A percentile compares a stretch with the other conserved stretches of the same genome.
phyloP scores from a whole-genome alignment of 2,113 vertebrate species.

The Athene cunicularia region DNA sequence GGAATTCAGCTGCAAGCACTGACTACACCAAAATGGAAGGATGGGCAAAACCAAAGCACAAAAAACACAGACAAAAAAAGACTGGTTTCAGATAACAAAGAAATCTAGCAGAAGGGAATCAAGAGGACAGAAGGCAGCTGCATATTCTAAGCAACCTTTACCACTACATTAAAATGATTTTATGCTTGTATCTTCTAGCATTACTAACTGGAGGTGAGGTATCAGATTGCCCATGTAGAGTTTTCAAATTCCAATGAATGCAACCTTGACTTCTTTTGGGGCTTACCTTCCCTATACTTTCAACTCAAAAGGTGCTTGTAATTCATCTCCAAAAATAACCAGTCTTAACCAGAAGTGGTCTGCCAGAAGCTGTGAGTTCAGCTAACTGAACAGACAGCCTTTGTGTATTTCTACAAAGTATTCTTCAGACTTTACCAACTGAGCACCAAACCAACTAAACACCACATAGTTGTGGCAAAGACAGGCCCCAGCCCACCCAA shows the following conservation, averaged over 20 bases:
- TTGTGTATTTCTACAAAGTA: background rate
- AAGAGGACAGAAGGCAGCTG: background rate
- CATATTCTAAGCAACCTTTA: background rate
- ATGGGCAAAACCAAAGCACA: background rate
- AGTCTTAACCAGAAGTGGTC: background rate
- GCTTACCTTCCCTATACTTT: background rate
- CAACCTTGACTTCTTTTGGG: background rate
- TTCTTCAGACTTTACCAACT: background rate
- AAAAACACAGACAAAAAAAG: background rate
- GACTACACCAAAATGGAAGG: background rate
- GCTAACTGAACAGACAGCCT: background rate
- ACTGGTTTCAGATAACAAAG: background rate
- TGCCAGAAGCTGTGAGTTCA: background rate
- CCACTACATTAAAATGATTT: background rate
- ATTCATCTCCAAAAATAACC: background rate
- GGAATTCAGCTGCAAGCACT: background rate
- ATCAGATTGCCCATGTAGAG: background rate
- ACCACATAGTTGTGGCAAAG: background rate
- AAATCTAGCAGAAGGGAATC: background rate
- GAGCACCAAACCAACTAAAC: background rate
- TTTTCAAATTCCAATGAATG: background rate
- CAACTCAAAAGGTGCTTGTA: background rate
- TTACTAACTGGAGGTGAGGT: background rate
- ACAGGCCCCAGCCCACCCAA: background rate
- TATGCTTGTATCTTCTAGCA: background rate